phyloP scores from a whole-genome alignment of 1,140 invertebrate species.

The Trachelipus rathkii region DNA sequence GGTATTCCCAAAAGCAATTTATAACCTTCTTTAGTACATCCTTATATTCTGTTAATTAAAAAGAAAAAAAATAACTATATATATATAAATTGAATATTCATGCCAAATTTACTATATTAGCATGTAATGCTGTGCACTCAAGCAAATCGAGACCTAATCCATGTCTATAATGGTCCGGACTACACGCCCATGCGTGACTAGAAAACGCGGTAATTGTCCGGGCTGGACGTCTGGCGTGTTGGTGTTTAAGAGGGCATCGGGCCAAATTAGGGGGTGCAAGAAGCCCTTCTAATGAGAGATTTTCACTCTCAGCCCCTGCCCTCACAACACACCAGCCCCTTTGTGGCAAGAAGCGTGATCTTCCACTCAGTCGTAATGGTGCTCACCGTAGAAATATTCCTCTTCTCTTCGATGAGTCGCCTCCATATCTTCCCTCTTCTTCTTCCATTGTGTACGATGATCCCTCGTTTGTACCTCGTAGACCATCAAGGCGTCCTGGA shows the following conservation, averaged over 20 bases:
- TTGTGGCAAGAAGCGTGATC: conserved; percentile 9
- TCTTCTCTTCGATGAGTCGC: conserved; percentile 16
- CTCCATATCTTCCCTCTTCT: conserved; percentile 21
- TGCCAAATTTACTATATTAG: no score
- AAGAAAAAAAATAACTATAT: no score
- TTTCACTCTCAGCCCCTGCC: conserved; percentile 21
- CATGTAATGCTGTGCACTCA: no score
- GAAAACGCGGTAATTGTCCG: no score
- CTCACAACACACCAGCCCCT: conserved; percentile 4
- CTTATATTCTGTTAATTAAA: no score
- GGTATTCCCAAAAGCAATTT: no score
- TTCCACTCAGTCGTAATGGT: conserved; percentile 16
- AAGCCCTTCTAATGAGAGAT: conserved; percentile 25
- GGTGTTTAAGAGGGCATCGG: conserved; percentile 40
- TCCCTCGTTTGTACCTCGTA: conserved; percentile 2
- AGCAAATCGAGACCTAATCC: no score
- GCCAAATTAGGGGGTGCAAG: conserved; percentile 23
- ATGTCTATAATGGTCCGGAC: no score
- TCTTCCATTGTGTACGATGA: not conserved
- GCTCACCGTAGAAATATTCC: conserved; percentile 14
- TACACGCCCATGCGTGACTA: no score
- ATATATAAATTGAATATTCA: no score
- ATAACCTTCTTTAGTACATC: no score
- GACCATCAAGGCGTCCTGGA: not conserved
- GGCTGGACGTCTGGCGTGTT: conserved; percentile 42